Evolutionary conservation across 2,113 vertebrate genomes (phyloP).

Genomic region (Plestiodon gilberti): DNA sequence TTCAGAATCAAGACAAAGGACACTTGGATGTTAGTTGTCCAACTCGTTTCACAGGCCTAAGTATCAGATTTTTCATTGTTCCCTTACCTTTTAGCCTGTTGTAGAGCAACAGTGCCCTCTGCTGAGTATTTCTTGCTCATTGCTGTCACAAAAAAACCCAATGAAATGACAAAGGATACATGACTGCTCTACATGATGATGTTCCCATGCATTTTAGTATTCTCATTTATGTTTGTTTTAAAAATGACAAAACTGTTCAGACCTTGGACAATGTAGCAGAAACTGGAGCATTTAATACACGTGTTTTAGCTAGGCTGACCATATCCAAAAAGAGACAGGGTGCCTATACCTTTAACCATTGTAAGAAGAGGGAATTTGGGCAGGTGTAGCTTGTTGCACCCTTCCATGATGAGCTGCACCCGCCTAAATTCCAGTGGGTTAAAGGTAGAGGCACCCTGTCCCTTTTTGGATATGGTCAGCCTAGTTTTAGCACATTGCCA

Average conservation of each 20-base stretch:
- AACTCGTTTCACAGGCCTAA: accelerated
- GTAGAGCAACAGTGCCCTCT: conserved; percentile 73
- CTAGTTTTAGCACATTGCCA: background rate
- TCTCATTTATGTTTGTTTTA: background rate
- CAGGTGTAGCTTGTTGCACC: too few species aligned
- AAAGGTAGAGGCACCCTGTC: too few species aligned
- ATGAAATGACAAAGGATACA: background rate
- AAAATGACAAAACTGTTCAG: background rate
- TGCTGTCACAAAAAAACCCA: background rate
- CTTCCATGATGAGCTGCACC: too few species aligned
- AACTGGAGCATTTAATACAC: background rate
- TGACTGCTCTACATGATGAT: background rate
- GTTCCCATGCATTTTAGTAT: background rate
- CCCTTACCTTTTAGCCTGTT: accelerated
- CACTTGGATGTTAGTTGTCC: background rate
- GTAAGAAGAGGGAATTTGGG: too few species aligned
- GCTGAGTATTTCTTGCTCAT: conserved; percentile 38
- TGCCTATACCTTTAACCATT: too few species aligned
- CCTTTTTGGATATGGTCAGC: too few species aligned
- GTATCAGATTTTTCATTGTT: background rate
- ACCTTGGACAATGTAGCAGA: background rate
- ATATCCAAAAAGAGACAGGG: too few species aligned
- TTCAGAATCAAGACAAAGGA: background rate
- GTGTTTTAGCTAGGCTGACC: too few species aligned
- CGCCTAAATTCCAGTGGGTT: background rate